These are phyloP conservation scores for Enteromius anoplus DNA, from an alignment of 2,797 vertebrate species.

Conservation along the genomic window DNA sequence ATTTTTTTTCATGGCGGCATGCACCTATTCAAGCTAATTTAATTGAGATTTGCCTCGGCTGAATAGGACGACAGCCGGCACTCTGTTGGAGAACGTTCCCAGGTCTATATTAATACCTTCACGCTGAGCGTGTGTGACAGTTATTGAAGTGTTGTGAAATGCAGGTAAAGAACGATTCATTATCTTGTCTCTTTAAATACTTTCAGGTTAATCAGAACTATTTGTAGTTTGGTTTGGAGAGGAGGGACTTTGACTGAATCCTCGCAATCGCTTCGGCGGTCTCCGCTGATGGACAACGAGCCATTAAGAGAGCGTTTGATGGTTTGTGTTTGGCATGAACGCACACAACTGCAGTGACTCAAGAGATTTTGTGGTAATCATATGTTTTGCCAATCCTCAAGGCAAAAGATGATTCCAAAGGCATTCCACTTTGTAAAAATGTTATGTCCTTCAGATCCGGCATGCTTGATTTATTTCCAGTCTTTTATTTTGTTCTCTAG, in stretches of 20 bases:
- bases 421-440: background rate
- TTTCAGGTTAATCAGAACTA: slow-evolving; percentile 10
- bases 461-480: slow-evolving; percentile 1
- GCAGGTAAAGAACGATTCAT: slow-evolving; percentile 29
- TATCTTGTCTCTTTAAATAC: slow-evolving; percentile 47
- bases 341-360: background rate
- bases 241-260: slow-evolving; percentile 3
- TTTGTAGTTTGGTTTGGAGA: slow-evolving; percentile 23
- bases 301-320: slow-evolving; percentile 54
- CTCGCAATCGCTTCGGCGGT: slow-evolving; percentile 28
- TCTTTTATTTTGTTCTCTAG: background rate
- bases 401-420: slow-evolving; percentile 40
- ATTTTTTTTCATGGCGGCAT: slow-evolving; percentile 10
- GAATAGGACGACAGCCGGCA: slow-evolving; percentile 14
- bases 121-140: slow-evolving; percentile 17
- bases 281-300: slow-evolving; percentile 10
- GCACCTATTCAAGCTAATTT: slow-evolving; percentile 36
- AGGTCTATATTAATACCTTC: slow-evolving; percentile 34
- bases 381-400: slow-evolving; percentile 64
- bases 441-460: slow-evolving; percentile 1
- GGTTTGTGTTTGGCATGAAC: slow-evolving; percentile 48
- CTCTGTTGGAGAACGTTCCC: slow-evolving; percentile 3
- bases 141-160: slow-evolving; percentile 52
- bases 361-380: slow-evolving; percentile 61
- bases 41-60: slow-evolving; percentile 31